phyloP scores from a whole-genome alignment of 1,140 invertebrate genomes.

The Magallana ariakensis region DNA sequence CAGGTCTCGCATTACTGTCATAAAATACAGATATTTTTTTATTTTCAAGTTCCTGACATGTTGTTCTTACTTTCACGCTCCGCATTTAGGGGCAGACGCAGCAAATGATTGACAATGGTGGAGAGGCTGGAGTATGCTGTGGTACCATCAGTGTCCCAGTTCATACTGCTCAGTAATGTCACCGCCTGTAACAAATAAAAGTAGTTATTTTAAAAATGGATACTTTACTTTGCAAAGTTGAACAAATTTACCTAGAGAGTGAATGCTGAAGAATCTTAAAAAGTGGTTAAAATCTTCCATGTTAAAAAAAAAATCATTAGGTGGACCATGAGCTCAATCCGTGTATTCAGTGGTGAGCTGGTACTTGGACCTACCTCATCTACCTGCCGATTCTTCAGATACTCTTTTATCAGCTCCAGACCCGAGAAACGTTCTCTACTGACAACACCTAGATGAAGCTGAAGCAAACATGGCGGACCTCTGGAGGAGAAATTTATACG shows the following conservation, averaged over 20 bases:
- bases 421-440: slow-evolving; percentile 80
- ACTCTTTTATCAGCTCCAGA: slow-evolving; percentile 84
- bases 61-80: slow-evolving; percentile 81
- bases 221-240: no score
- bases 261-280: no score
- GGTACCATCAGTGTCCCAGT: slow-evolving; percentile 87
- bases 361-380: slow-evolving; percentile 80
- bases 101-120: slow-evolving; percentile 86
- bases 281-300: no score
- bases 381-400: slow-evolving; percentile 84
- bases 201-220: no score
- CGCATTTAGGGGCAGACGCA: slow-evolving; percentile 84
- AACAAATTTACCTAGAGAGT: no score
- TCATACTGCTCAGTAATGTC: slow-evolving; percentile 84
- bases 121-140: slow-evolving; percentile 86
- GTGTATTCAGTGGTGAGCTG: no score
- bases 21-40: no score
- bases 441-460: slow-evolving; percentile 73
- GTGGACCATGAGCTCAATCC: no score
- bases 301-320: no score
- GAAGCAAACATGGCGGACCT: slow-evolving; percentile 76
- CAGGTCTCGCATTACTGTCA: no score
- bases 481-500: slow-evolving; percentile 61
- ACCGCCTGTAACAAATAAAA: slow-evolving; percentile 81
- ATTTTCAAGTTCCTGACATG: no score